These are phyloP conservation scores for Drosophila saltans DNA, from an alignment of 1,140 invertebrate species.

Conservation along the genomic window DNA sequence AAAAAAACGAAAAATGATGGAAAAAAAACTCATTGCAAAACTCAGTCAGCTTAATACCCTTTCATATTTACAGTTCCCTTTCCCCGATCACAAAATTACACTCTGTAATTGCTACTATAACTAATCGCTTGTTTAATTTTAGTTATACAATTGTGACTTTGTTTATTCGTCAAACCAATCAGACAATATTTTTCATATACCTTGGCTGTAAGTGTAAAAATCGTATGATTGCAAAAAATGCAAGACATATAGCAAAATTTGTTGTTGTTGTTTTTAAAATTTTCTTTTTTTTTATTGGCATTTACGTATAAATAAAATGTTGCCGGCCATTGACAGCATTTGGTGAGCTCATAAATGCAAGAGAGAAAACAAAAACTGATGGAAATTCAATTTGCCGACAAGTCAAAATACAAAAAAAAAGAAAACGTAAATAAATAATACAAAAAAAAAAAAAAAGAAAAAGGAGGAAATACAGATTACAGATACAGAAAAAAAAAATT, in stretches of 20 bases:
- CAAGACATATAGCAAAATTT: constrained; percentile 9
- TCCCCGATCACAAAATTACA: no score
- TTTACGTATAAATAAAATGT: constrained; percentile 41
- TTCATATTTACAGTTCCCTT: not conserved
- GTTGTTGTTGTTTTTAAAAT: constrained; percentile 14
- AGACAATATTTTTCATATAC: not conserved
- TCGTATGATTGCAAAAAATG: constrained; percentile 12
- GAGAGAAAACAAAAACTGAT: not conserved
- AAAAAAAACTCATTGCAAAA: not conserved
- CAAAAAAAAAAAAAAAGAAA: constrained; percentile 16
- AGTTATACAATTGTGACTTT: no score
- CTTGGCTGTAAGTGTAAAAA: constrained; percentile 9
- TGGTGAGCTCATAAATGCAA: constrained; percentile 33
- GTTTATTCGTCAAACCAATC: no score
- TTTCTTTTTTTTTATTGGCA: constrained; percentile 14
- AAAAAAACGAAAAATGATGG: not conserved
- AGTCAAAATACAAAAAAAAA: constrained; percentile 24
- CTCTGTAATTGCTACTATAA: no score
- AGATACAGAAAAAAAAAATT: constrained; percentile 3
- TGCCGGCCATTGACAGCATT: constrained; percentile 48
- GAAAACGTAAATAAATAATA: constrained; percentile 4
- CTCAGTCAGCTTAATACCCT: not conserved
- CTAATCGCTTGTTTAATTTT: no score
- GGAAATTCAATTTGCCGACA: constrained; percentile 26
- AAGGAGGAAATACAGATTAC: not conserved